Evolutionary conservation across 2,888 invertebrate genomes (phyloP).

Genomic region (Globia sparganii): DNA sequence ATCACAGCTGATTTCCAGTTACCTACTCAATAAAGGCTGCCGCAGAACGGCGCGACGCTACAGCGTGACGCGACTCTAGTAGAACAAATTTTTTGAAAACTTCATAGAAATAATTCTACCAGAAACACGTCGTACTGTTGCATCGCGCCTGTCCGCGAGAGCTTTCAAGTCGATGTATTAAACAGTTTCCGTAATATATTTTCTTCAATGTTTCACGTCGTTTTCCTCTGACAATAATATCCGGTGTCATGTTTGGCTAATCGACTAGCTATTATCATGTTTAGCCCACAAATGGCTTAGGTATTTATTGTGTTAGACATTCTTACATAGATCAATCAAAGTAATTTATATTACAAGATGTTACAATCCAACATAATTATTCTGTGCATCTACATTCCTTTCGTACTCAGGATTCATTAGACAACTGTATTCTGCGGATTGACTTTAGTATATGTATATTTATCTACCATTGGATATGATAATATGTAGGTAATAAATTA

Average conservation of each 20-base stretch:
- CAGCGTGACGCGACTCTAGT: neutral
- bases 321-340: neutral
- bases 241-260: conserved; percentile 10
- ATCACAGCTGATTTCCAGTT: conserved; percentile 14
- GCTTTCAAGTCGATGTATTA: neutral
- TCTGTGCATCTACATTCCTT: neutral
- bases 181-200: conserved; percentile 4
- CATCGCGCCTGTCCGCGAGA: neutral
- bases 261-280: neutral
- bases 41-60: neutral
- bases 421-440: neutral
- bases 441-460: neutral
- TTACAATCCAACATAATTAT: neutral
- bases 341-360: neutral
- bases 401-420: neutral
- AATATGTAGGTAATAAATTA: too few relatives aligned
- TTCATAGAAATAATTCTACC: neutral
- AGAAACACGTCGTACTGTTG: neutral
- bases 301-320: neutral
- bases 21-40: neutral
- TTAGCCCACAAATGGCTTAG: neutral
- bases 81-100: neutral
- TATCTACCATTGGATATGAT: neutral
- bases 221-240: conserved; percentile 10
- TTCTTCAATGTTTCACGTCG: neutral